These are phyloP conservation scores for Torymus texanus DNA, from an alignment of 2,888 invertebrate genomes.

Conservation along the genomic window DNA sequence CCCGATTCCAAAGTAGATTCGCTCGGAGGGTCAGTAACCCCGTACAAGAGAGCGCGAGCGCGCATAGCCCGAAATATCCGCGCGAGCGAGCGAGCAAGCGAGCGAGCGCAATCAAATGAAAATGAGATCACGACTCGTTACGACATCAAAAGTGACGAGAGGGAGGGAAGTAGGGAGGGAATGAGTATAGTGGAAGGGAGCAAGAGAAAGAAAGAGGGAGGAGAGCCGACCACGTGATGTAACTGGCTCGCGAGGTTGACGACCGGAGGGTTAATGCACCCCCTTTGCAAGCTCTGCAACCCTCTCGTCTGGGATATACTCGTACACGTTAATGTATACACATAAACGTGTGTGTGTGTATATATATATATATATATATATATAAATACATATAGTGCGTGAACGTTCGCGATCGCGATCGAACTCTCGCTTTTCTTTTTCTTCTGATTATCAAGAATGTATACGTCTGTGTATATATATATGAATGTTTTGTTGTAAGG, in stretches of 20 bases:
- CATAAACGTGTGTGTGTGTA: too few relatives aligned
- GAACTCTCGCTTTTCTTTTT: constrained; percentile 46
- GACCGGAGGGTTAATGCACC: constrained; percentile 73
- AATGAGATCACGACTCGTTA: constrained; percentile 75
- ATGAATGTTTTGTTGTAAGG: too few relatives aligned
- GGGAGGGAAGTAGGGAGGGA: constrained; percentile 36
- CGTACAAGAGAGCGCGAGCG: constrained; percentile 58
- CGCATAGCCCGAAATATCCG: constrained; percentile 68
- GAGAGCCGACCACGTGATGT: constrained; percentile 65
- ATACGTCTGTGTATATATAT: too few relatives aligned
- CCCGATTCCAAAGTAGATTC: constrained; percentile 74
- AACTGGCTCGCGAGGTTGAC: constrained; percentile 71
- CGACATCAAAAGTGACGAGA: constrained; percentile 74
- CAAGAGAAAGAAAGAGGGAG: constrained; percentile 15
- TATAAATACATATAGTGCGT: background rate
- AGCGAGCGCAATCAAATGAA: constrained; percentile 72
- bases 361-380: too few relatives aligned
- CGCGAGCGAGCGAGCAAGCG: constrained; percentile 30
- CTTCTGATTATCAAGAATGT: background rate
- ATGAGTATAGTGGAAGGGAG: constrained; percentile 1
- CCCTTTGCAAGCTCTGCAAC: constrained; percentile 58
- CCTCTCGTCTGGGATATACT: constrained; percentile 30
- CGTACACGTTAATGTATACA: too few relatives aligned
- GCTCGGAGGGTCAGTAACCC: constrained; percentile 72
- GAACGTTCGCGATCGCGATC: constrained; percentile 22